These are phyloP conservation scores for Melanchra persicariae DNA, from an alignment of 2,888 invertebrate species.

Conservation along the genomic window DNA sequence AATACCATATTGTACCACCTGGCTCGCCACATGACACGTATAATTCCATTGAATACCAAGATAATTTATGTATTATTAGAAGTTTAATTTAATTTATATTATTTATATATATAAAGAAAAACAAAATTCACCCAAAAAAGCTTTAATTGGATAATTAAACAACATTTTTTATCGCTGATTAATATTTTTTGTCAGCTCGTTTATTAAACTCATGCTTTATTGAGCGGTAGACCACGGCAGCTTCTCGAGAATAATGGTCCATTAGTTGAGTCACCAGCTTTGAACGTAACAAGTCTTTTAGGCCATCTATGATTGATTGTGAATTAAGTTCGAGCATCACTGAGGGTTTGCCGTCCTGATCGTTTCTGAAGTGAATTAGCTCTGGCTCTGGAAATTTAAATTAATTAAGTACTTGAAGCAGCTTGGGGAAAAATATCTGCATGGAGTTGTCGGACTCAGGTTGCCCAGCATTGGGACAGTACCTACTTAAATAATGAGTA, in stretches of 20 bases:
- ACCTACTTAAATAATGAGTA: too few species aligned
- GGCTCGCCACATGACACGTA: too few species aligned
- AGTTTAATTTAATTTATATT: too few species aligned
- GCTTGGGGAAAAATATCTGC: too few species aligned
- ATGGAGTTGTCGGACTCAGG: too few species aligned
- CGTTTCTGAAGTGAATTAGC: conserved; percentile 30
- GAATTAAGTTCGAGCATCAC: conserved; percentile 52
- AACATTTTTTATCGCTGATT: too few species aligned
- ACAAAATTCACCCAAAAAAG: not conserved
- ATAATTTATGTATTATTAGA: too few species aligned
- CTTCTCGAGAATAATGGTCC: conserved; percentile 27
- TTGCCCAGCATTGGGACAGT: too few species aligned
- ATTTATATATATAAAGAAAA: too few species aligned
- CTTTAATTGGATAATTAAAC: not conserved
- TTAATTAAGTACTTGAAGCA: too few species aligned
- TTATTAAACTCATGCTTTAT: conserved; percentile 13
- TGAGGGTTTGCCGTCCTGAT: conserved; percentile 25
- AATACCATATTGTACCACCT: too few species aligned
- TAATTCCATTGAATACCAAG: too few species aligned
- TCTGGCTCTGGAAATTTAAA: conserved; percentile 53
- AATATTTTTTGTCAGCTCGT: not conserved
- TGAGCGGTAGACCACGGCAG: conserved; percentile 28
- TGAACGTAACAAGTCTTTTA: conserved; percentile 43
- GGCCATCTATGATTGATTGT: conserved; percentile 7
- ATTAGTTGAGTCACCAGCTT: conserved; percentile 9